Conservation (phyloP, 2,797 vertebrate genomes). For the Phaenicophaeus curvirostris region DNA sequence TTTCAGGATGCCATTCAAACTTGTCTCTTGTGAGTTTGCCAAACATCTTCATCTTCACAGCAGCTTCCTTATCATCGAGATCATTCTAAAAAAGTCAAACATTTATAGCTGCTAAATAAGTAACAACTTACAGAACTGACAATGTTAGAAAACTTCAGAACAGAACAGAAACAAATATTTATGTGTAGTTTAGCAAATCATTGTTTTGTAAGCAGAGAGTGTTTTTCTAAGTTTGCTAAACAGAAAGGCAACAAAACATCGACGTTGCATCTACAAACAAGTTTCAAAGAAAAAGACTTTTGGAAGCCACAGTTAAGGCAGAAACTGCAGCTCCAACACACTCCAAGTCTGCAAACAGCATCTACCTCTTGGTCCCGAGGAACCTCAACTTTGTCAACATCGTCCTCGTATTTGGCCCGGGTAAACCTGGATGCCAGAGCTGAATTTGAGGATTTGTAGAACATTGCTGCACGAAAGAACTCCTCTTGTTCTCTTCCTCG, state of each 20-base stretch:
- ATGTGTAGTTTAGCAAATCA: not conserved
- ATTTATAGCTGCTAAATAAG: not conserved
- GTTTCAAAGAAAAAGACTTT: not conserved
- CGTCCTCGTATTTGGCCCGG: slow-evolving; percentile 79
- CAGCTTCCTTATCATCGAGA: slow-evolving; percentile 84
- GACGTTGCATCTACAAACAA: not conserved
- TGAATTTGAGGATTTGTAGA: slow-evolving; percentile 84
- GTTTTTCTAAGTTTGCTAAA: not conserved
- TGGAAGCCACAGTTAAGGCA: not conserved
- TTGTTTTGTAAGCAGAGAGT: not conserved
- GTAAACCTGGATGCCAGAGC: slow-evolving; percentile 89
- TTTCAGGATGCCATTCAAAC: slow-evolving; percentile 94
- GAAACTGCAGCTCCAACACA: not conserved
- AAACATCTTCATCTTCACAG: slow-evolving; percentile 96
- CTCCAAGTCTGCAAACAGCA: not conserved
- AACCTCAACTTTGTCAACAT: slow-evolving; percentile 84
- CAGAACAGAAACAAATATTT: not conserved
- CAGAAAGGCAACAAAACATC: not conserved
- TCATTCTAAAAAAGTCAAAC: slow-evolving; percentile 80
- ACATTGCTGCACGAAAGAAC: slow-evolving; percentile 86
- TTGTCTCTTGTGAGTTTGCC: slow-evolving; percentile 91
- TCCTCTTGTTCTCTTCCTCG: slow-evolving; percentile 88
- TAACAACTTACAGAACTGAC: not conserved
- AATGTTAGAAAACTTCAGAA: not conserved
- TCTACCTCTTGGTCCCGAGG: slow-evolving; percentile 86